Percentiles rank a stretch among this genome's conserved stretches.
These are phyloP conservation scores for Xestobium rufovillosum DNA, from an alignment of 2,888 invertebrate genomes.

Conservation along the genomic window DNA sequence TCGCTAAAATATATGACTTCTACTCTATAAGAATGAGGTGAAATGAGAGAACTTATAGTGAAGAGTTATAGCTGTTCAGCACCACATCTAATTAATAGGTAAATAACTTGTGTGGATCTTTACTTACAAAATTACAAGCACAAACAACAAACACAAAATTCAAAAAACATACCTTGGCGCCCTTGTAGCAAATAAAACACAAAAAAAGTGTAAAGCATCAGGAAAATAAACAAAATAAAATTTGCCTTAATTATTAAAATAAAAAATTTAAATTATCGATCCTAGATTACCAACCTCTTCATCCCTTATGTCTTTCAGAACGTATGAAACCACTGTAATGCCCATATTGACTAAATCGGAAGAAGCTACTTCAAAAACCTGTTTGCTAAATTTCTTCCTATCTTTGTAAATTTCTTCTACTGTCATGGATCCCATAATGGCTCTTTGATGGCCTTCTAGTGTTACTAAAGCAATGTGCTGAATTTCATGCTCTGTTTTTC, in stretches of 20 bases:
- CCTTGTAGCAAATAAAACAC: constrained; percentile 45
- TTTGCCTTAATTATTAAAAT: constrained; percentile 4
- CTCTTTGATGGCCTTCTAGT: constrained; percentile 87
- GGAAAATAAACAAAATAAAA: constrained; percentile 7
- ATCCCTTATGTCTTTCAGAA: constrained; percentile 87
- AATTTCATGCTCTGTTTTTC: constrained; percentile 80
- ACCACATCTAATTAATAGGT: too few species aligned
- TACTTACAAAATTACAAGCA: too few species aligned
- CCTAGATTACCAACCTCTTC: constrained; percentile 68
- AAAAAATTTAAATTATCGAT: constrained; percentile 16
- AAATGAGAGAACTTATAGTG: too few species aligned
- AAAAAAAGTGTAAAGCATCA: constrained; percentile 22
- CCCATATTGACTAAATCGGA: constrained; percentile 95
- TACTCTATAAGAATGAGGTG: too few species aligned
- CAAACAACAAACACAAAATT: constrained; percentile 4
- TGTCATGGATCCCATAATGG: constrained; percentile 96
- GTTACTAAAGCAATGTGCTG: constrained; percentile 88
- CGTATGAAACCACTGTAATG: constrained; percentile 91
- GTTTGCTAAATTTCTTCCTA: constrained; percentile 90
- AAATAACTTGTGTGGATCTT: too few species aligned
- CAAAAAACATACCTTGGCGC: constrained; percentile 56
- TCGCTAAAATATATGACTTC: too few species aligned
- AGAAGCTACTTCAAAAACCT: constrained; percentile 91
- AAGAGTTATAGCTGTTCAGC: too few species aligned
- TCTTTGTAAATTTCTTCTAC: constrained; percentile 96